Conservation (phyloP, 2,113 vertebrate genomes). For the Gymnorhina tibicen region DNA sequence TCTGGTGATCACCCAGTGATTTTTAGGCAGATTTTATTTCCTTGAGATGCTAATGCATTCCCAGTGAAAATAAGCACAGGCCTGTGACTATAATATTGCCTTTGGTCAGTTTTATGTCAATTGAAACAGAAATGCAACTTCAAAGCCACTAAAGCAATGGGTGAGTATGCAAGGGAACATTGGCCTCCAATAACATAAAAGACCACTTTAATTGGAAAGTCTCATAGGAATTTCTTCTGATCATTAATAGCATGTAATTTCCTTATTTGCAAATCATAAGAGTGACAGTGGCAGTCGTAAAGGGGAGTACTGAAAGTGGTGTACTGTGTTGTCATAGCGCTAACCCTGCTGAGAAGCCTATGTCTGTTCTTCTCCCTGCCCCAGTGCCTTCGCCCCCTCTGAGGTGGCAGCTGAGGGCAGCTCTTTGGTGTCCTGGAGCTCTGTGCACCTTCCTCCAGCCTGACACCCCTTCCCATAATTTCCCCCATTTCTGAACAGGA, state of each 20-base stretch:
- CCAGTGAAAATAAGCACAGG: background rate
- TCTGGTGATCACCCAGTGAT: background rate
- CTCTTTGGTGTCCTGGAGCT: background rate
- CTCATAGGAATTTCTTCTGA: background rate
- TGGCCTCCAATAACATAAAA: background rate
- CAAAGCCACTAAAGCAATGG: background rate
- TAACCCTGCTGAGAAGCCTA: background rate
- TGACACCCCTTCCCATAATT: rapidly evolving
- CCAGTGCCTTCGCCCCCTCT: background rate
- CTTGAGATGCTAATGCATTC: background rate
- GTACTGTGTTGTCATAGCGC: background rate
- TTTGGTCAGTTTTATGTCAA: background rate
- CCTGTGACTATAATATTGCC: background rate
- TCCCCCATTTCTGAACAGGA: background rate
- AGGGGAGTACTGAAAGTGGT: background rate
- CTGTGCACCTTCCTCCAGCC: background rate
- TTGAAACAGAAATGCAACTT: background rate
- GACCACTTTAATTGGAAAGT: background rate
- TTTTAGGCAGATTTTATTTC: background rate
- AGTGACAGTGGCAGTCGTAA: background rate
- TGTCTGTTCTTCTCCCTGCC: background rate
- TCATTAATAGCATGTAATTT: background rate
- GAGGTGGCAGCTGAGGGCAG: background rate
- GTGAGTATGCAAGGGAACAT: background rate
- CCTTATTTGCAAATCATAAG: conserved; percentile 1